These are phyloP conservation scores for Adoxophyes honmai DNA, from an alignment of 1,140 invertebrate species.

Conservation along the genomic window DNA sequence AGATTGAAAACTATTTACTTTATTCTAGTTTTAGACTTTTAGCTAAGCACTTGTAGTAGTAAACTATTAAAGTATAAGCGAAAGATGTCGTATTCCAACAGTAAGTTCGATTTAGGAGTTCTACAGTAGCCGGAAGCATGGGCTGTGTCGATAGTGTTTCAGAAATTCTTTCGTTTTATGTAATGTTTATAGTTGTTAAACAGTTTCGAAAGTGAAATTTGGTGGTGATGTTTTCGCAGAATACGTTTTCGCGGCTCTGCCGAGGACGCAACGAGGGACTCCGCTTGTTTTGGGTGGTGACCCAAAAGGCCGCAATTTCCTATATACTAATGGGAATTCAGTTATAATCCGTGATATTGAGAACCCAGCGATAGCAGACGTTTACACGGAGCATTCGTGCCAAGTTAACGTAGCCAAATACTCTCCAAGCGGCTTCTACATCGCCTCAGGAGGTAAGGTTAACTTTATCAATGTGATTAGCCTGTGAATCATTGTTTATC, in stretches of 20 bases:
- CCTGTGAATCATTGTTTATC: constrained; percentile 11
- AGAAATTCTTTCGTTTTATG: constrained; percentile 19
- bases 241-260: constrained; percentile 94
- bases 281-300: constrained; percentile 95
- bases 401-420: constrained; percentile 98
- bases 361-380: constrained; percentile 94
- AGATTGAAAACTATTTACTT: constrained; percentile 57
- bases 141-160: constrained; percentile 10
- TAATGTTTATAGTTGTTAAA: constrained; percentile 23
- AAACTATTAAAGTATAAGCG: constrained; percentile 42
- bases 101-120: constrained; percentile 43
- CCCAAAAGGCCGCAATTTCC: constrained; percentile 97
- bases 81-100: constrained; percentile 71
- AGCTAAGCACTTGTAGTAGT: constrained; percentile 36
- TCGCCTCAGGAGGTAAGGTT: constrained; percentile 95
- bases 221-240: constrained; percentile 79
- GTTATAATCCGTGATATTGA: constrained; percentile 98
- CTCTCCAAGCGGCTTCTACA: constrained; percentile 98
- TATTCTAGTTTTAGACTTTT: constrained; percentile 40
- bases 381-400: constrained; percentile 98
- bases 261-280: constrained; percentile 93
- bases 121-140: constrained; percentile 19
- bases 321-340: constrained; percentile 98
- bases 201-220: constrained; percentile 28
- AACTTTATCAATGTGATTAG: neutral